Percentiles rank a stretch among this genome's conserved stretches.
Evolutionary conservation across 2,888 invertebrate species (phyloP).

Genomic region (Hypena proboscidalis): DNA sequence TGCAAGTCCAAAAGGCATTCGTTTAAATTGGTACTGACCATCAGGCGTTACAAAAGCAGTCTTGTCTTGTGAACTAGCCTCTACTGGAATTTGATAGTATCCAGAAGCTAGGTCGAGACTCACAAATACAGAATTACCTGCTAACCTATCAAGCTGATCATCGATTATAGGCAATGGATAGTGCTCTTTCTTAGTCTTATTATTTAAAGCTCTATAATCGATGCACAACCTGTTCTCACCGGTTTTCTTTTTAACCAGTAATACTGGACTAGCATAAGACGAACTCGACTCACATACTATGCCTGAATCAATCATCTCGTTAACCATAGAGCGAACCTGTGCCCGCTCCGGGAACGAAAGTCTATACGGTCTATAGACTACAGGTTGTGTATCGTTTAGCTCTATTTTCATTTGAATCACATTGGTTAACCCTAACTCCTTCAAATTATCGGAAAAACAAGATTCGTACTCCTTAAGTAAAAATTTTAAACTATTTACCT

Average conservation of each 20-base stretch:
- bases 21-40: too few species aligned
- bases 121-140: too few species aligned
- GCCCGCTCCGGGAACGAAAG: neutral
- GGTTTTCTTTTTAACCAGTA: constrained; percentile 22
- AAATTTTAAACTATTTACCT: neutral
- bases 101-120: too few species aligned
- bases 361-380: neutral
- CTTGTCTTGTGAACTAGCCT: too few species aligned
- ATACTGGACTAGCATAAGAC: constrained; percentile 27
- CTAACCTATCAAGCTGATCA: too few species aligned
- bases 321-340: constrained; percentile 13
- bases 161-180: too few species aligned
- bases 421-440: neutral
- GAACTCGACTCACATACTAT: constrained; percentile 16
- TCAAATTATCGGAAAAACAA: neutral
- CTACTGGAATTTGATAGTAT: too few species aligned
- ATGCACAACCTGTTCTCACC: constrained; percentile 21
- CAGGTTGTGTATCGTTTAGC: neutral
- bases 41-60: too few species aligned
- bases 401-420: neutral
- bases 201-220: constrained; percentile 24
- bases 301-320: constrained; percentile 16
- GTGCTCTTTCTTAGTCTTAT: too few species aligned
- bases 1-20: too few species aligned
- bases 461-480: neutral